phyloP scores from a whole-genome alignment of 1,140 invertebrate species.

The Bacillus rossius region DNA sequence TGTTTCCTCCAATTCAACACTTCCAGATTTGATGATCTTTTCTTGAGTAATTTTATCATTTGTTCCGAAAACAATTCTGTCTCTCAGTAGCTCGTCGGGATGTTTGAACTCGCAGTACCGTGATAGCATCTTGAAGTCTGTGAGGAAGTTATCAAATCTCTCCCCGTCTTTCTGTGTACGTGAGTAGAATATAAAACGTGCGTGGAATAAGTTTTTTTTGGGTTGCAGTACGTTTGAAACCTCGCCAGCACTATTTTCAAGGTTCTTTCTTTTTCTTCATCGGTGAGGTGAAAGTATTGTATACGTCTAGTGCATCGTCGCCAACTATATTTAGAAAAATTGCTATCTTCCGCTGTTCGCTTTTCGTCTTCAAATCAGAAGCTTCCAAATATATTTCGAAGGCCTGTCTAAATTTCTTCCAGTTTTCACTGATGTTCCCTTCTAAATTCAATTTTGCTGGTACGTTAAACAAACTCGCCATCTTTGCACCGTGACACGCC shows the following conservation, averaged over 20 bases:
- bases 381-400: slow-evolving; percentile 17
- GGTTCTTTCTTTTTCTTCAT: slow-evolving; percentile 18
- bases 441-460: slow-evolving; percentile 6
- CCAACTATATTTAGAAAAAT: slow-evolving; percentile 20
- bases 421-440: slow-evolving; percentile 1
- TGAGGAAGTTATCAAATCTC: slow-evolving; percentile 23
- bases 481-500: no score
- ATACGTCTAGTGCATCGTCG: slow-evolving; percentile 16
- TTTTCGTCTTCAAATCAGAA: slow-evolving; percentile 6
- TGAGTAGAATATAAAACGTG: slow-evolving; percentile 23
- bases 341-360: slow-evolving; percentile 14
- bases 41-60: no score
- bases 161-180: slow-evolving; percentile 19
- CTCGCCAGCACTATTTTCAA: slow-evolving; percentile 9
- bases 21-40: no score
- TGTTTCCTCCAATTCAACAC: no score
- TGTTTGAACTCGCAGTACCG: slow-evolving; percentile 16
- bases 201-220: slow-evolving; percentile 22
- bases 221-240: slow-evolving; percentile 21
- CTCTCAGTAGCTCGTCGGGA: no score
- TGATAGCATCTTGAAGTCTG: slow-evolving; percentile 16
- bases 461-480: no score
- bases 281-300: slow-evolving; percentile 17
- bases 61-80: no score
- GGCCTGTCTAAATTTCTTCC: slow-evolving; percentile 16